phyloP scores from a whole-genome alignment of 2,888 invertebrate species.

The Theretra japonica region DNA sequence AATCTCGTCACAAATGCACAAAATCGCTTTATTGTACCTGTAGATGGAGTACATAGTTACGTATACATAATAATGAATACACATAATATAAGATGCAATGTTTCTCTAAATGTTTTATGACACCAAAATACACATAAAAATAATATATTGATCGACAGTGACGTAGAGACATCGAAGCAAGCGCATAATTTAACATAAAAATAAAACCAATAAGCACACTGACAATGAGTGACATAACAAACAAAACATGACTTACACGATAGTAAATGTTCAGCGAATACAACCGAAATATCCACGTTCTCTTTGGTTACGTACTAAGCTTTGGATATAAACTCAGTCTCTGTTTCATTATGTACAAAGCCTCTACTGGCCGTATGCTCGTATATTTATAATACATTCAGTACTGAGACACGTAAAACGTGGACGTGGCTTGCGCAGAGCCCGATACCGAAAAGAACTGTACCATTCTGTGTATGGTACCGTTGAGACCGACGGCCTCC shows the following conservation, averaged over 20 bases:
- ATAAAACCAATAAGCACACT: slow-evolving; percentile 79
- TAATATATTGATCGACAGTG: slow-evolving; percentile 44
- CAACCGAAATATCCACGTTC: slow-evolving; percentile 77
- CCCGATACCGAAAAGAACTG: slow-evolving; percentile 87
- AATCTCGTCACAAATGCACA: slow-evolving; percentile 2
- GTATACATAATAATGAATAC: slow-evolving; percentile 31
- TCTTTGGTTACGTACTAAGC: slow-evolving; percentile 75
- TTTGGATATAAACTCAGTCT: slow-evolving; percentile 82
- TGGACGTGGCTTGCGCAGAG: slow-evolving; percentile 86
- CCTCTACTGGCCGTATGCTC: slow-evolving; percentile 63
- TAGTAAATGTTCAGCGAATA: slow-evolving; percentile 77
- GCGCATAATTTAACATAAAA: slow-evolving; percentile 66
- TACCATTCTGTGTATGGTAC: slow-evolving; percentile 86
- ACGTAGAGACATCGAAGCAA: slow-evolving; percentile 69
- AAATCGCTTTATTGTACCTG: slow-evolving; percentile 10
- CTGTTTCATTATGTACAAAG: slow-evolving; percentile 80
- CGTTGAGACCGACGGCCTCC: slow-evolving; percentile 86
- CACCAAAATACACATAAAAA: slow-evolving; percentile 37
- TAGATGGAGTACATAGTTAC: slow-evolving; percentile 30
- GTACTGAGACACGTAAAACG: slow-evolving; percentile 87
- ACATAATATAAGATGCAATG: slow-evolving; percentile 25
- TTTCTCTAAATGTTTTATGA: slow-evolving; percentile 23
- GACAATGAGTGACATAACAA: slow-evolving; percentile 83
- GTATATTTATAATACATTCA: slow-evolving; percentile 69
- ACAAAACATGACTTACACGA: slow-evolving; percentile 84